Evolutionary conservation across 2,888 invertebrate species (phyloP).

Genomic region (Caenorhabditis virilis): DNA sequence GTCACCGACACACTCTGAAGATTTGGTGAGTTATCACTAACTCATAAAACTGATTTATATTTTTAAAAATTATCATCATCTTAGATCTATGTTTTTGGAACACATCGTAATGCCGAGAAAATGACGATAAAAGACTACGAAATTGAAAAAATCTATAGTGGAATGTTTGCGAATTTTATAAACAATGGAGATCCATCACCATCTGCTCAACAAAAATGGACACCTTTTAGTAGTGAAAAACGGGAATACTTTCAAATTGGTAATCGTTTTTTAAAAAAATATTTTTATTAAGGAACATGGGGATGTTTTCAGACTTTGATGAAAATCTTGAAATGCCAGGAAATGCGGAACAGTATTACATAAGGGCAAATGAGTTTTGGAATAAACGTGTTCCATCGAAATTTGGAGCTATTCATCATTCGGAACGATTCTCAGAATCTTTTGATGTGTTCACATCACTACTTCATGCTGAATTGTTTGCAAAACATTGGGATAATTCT

Average conservation of each 20-base stretch:
- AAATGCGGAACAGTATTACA: constrained; percentile 15
- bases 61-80: constrained; percentile 1
- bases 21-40: constrained; percentile 25
- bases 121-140: constrained; percentile 30
- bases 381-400: constrained; percentile 3
- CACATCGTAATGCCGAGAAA: constrained; percentile 18
- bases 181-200: constrained; percentile 31
- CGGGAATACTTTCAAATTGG: constrained; percentile 33
- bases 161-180: constrained; percentile 40
- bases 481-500: no score
- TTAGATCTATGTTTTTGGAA: constrained; percentile 40
- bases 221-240: constrained; percentile 13
- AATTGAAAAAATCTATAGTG: constrained; percentile 36
- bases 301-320: constrained; percentile 33
- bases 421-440: constrained; percentile 7
- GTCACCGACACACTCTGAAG: constrained; percentile 42
- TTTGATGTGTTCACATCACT: no score
- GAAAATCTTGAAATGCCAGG: constrained; percentile 37
- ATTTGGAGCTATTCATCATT: constrained; percentile 2
- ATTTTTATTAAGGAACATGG: no score
- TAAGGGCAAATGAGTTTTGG: constrained; percentile 27
- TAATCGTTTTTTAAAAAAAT: no score
- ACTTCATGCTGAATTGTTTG: no score
- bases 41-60: no score
- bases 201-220: constrained; percentile 22